phyloP scores from a whole-genome alignment of 2,888 invertebrate genomes.

The Ceratothoa steindachneri region DNA sequence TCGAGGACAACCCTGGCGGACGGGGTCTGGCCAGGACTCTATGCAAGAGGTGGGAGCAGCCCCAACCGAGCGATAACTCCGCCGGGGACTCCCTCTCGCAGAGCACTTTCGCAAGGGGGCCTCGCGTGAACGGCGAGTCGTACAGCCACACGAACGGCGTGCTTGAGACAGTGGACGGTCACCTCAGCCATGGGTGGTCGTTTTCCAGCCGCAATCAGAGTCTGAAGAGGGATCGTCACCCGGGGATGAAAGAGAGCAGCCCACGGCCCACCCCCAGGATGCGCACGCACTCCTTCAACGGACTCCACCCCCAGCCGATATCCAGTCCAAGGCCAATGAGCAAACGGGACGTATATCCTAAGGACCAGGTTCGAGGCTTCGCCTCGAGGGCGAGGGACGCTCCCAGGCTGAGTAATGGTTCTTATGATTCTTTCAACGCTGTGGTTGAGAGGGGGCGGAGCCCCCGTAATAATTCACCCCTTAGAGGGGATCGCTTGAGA shows the following conservation, averaged over 20 bases:
- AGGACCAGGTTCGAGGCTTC: slow-evolving; percentile 1
- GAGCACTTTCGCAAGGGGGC: neutral
- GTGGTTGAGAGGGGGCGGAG: too few relatives aligned
- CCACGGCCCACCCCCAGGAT: slow-evolving; percentile 4
- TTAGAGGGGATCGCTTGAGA: too few relatives aligned
- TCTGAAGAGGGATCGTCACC: neutral
- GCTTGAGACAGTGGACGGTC: neutral
- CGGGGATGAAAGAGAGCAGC: neutral
- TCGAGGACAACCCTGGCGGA: neutral
- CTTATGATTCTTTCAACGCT: neutral
- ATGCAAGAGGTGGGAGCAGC: too few relatives aligned
- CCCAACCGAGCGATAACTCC: neutral
- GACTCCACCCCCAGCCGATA: neutral
- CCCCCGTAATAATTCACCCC: too few relatives aligned
- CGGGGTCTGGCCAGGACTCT: too few relatives aligned
- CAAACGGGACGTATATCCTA: slow-evolving; percentile 1
- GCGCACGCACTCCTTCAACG: slow-evolving; percentile 1
- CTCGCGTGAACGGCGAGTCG: neutral
- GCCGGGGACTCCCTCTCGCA: neutral
- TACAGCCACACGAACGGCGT: neutral
- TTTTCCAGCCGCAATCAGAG: neutral
- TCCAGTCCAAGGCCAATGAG: neutral
- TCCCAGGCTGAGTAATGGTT: neutral
- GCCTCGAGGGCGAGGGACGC: neutral
- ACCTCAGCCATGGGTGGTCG: neutral